Evolutionary conservation across 2,888 invertebrate genomes (phyloP).

Genomic region (Machimus rusticus): DNA sequence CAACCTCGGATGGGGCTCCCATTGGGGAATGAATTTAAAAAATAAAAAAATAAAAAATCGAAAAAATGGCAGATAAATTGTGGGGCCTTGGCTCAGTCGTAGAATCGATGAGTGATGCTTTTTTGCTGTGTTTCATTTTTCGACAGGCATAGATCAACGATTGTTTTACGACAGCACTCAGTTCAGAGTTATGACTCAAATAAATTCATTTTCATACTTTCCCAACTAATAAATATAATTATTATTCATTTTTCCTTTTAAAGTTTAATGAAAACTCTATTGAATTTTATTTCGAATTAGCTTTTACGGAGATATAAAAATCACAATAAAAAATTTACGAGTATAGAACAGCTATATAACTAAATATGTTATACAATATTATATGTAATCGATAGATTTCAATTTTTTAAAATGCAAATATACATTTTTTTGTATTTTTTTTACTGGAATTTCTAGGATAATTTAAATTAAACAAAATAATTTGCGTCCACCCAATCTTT

Average conservation of each 20-base stretch:
- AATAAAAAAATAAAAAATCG: neutral
- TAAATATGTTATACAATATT: too few species aligned
- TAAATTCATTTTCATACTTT: neutral
- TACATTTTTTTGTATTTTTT: too few species aligned
- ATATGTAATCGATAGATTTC: too few species aligned
- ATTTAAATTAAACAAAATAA: too few species aligned
- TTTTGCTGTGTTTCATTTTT: neutral
- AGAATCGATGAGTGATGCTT: neutral
- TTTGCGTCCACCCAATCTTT: too few species aligned
- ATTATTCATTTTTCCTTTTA: neutral
- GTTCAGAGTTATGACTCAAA: neutral
- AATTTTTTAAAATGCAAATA: too few species aligned
- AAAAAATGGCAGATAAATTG: neutral
- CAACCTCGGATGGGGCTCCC: neutral
- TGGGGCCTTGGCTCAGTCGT: neutral
- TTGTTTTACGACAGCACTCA: neutral
- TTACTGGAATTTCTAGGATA: too few species aligned
- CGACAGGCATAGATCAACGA: neutral
- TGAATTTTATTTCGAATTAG: neutral
- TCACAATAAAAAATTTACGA: neutral
- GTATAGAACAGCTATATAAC: too few species aligned
- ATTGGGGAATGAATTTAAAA: too few species aligned
- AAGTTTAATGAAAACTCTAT: neutral
- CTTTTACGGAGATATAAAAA: neutral
- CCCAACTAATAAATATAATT: neutral